A percentile compares a stretch with the other conserved stretches of the same genome.
Evolutionary conservation across 2,113 vertebrate genomes (phyloP).

Genomic region (Austrofundulus limnaeus): DNA sequence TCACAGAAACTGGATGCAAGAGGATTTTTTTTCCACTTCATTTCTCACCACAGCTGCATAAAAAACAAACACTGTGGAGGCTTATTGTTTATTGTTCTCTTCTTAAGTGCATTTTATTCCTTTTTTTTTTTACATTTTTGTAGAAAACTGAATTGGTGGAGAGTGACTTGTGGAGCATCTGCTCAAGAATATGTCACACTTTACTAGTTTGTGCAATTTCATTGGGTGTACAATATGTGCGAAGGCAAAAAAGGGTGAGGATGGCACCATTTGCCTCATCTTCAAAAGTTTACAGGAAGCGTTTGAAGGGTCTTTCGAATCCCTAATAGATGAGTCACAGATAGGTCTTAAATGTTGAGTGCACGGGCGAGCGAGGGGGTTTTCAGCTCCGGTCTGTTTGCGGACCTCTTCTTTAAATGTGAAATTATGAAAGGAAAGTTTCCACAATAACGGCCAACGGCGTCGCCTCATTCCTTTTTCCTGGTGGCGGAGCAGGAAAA

Average conservation of each 20-base stretch:
- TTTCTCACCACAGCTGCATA: background rate
- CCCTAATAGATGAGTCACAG: constrained; percentile 16
- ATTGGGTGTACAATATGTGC: background rate
- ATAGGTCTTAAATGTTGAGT: constrained; percentile 14
- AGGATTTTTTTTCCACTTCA: background rate
- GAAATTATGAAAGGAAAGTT: constrained; percentile 39
- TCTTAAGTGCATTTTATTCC: constrained; percentile 6
- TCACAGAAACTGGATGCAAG: constrained; percentile 25
- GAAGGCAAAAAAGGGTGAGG: background rate
- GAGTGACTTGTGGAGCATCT: constrained; percentile 16
- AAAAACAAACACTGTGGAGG: constrained; percentile 5
- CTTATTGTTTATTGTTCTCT: background rate
- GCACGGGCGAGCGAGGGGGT: background rate
- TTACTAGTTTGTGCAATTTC: background rate
- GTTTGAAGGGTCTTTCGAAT: background rate
- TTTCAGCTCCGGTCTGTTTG: constrained; percentile 36
- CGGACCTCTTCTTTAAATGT: constrained; percentile 22
- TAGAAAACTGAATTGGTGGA: background rate
- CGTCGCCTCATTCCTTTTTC: constrained; percentile 52
- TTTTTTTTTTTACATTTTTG: background rate
- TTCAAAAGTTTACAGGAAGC: background rate
- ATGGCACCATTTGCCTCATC: background rate
- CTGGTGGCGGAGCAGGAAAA: constrained; percentile 33
- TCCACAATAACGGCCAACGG: background rate
- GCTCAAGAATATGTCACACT: constrained; percentile 1